Percentiles rank a stretch among this genome's conserved stretches.
Evolutionary conservation across 2,797 vertebrate species (phyloP).

Genomic region (Remorina albescens): DNA sequence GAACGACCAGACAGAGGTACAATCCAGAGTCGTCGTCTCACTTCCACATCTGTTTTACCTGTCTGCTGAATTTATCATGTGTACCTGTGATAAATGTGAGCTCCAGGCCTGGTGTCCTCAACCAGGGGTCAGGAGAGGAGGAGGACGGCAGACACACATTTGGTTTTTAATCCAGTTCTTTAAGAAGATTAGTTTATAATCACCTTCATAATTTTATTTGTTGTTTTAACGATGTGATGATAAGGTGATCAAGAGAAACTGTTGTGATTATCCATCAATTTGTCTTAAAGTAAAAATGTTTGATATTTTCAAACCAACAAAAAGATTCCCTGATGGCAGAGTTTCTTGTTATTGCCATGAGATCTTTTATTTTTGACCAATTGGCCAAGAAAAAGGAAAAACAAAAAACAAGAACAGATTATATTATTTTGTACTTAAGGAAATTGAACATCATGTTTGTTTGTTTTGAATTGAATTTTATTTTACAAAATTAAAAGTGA

Average conservation of each 20-base stretch:
- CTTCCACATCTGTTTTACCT: constrained; percentile 16
- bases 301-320: too few relatives aligned
- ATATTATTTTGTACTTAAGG: background rate
- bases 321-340: background rate
- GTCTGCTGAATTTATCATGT: constrained; percentile 20
- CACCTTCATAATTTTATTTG: background rate
- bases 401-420: too few relatives aligned
- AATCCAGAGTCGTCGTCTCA: background rate
- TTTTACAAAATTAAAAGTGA: too few relatives aligned
- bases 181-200: background rate
- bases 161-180: background rate
- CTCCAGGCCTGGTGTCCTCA: background rate
- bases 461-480: too few relatives aligned
- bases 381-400: too few relatives aligned
- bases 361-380: too few relatives aligned
- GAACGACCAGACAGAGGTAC: constrained; percentile 70
- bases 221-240: background rate
- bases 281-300: too few relatives aligned
- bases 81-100: background rate
- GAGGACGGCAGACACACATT: background rate
- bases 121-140: background rate
- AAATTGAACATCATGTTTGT: background rate
- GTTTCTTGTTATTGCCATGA: too few relatives aligned
- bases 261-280: too few relatives aligned
- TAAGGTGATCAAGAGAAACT: background rate